These are phyloP conservation scores for Malthinus flaveolus DNA, from an alignment of 2,888 invertebrate genomes.

Conservation along the genomic window DNA sequence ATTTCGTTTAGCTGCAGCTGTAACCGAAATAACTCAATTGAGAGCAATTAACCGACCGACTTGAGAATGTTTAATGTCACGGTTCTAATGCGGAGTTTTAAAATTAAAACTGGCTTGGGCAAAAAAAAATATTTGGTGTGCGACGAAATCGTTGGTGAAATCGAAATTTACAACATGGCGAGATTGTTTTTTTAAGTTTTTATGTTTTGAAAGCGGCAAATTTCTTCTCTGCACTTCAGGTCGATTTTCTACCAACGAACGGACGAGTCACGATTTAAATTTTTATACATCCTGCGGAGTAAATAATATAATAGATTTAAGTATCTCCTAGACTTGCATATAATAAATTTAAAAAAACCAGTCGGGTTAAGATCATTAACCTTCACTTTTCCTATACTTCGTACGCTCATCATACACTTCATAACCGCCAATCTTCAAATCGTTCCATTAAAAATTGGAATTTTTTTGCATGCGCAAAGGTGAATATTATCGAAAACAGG, in stretches of 20 bases:
- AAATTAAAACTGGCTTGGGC: too few relatives aligned
- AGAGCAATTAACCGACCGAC: too few relatives aligned
- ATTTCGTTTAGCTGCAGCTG: too few relatives aligned
- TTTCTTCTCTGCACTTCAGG: background rate
- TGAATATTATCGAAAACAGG: too few relatives aligned
- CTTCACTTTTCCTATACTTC: constrained; percentile 37
- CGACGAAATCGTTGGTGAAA: too few relatives aligned
- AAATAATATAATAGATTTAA: constrained; percentile 5
- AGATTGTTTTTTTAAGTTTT: background rate
- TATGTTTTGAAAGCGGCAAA: background rate
- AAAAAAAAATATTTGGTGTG: too few relatives aligned
- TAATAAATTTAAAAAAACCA: constrained; percentile 40
- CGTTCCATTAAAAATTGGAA: too few relatives aligned
- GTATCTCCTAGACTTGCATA: constrained; percentile 5
- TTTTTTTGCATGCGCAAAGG: too few relatives aligned
- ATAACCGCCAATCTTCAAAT: too few relatives aligned
- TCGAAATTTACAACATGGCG: background rate
- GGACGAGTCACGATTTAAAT: constrained; percentile 5
- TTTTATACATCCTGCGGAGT: background rate
- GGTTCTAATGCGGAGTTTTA: too few relatives aligned
- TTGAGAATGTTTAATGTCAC: too few relatives aligned
- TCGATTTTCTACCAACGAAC: constrained; percentile 1
- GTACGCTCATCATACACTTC: constrained; percentile 37
- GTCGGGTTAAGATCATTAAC: constrained; percentile 44
- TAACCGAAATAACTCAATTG: too few relatives aligned